Evolutionary conservation across 2,888 invertebrate genomes (phyloP), one percentile per base, ranked within the genome.

Genomic region (Xanthorhoe spadicearia): DNA sequence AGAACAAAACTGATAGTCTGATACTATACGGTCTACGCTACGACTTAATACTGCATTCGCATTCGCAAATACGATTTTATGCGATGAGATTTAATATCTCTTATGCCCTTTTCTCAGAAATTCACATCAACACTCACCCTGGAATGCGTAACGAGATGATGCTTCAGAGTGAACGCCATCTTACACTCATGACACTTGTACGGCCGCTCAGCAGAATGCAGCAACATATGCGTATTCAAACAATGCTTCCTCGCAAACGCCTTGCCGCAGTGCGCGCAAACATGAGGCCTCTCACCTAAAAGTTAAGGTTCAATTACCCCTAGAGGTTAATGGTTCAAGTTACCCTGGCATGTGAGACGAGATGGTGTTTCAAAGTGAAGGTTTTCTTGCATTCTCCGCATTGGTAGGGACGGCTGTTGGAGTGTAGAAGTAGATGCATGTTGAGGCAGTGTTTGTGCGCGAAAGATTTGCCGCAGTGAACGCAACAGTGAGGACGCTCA

Each of bases 101-200:
- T 23, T 23, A 23, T 1, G 4, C 4, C 23, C 23, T 4, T 23
- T 23, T 23, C 23, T 23, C 23, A 23, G 23, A 32, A 7, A 15
- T 48, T 7, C 6, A 18, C 54, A 58, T 46, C 50, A 61, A 57
- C 49, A 83, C 92, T 88, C 78, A 95, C 96, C 83, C 96, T 94
- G 13, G 96, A 95, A 87, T 97, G 97, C 69, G 97, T 96, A 68
- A 97, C 95, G 76, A 97, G 94, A 87, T 97, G 97, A 87, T 97
- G 97, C 84, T 97, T 97, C 66, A 97, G 90, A 0, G 97, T 97
- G 82, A 97, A 97, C 68, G 97, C 96, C 92, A 97, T 97, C 90
- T 97, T 97, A 90, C 97, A 97, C 90, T 97, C 97, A 71, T 95
- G 94, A 83, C 97, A 97, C 84, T 97, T 95, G 88, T 96, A 97